A percentile compares a stretch with the other conserved stretches of the same genome.
These are phyloP conservation scores for Halictus quadricinctus DNA, from an alignment of 2,888 invertebrate species.

Conservation along the genomic window DNA sequence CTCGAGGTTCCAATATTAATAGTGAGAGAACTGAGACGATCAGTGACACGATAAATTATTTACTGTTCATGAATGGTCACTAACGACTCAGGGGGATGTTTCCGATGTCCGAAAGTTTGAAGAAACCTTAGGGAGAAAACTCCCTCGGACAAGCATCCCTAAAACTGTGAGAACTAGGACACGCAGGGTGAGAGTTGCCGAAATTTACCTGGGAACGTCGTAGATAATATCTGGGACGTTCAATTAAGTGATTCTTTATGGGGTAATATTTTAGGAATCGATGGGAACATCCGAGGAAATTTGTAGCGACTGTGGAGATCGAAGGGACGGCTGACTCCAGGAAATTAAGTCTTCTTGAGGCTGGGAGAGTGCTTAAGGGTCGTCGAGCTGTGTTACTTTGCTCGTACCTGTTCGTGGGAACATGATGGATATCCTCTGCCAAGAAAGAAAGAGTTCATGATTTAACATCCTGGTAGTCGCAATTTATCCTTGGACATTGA, in stretches of 20 bases:
- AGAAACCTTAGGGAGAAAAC: neutral
- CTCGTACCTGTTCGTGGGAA: slow-evolving; percentile 74
- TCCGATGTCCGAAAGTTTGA: neutral
- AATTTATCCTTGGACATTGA: neutral
- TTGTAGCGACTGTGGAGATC: neutral
- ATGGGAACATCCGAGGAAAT: slow-evolving; percentile 6
- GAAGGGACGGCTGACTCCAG: neutral
- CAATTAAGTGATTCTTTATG: slow-evolving; percentile 16
- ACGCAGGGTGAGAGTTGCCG: neutral
- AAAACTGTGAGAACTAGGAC: neutral
- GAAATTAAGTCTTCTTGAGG: slow-evolving; percentile 7
- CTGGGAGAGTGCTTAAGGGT: slow-evolving; percentile 56
- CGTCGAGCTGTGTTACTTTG: slow-evolving; percentile 46
- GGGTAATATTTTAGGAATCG: slow-evolving; percentile 7
- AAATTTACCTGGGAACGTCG: neutral
- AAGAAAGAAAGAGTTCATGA: slow-evolving; percentile 40
- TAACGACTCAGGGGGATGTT: neutral
- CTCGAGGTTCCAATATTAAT: neutral
- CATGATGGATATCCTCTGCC: slow-evolving; percentile 50
- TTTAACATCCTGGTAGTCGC: neutral
- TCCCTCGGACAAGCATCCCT: neutral
- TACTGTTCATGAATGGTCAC: neutral
- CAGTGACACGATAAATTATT: neutral
- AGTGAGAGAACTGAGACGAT: neutral
- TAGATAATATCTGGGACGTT: neutral